phyloP scores from a whole-genome alignment of 2,113 vertebrate genomes.

The Labeo rohita region DNA sequence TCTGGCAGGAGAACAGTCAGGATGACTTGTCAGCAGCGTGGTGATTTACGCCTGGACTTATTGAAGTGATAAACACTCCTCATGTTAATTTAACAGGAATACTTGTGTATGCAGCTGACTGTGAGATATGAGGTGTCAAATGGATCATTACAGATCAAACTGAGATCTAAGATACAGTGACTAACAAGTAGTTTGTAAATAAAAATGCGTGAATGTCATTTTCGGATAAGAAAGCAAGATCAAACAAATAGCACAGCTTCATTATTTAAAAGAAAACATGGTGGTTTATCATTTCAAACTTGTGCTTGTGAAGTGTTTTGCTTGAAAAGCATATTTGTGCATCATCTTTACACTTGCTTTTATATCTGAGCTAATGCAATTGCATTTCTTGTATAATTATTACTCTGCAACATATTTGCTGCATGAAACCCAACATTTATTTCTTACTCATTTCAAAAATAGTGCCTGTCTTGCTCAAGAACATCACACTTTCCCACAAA shows the following conservation, averaged over 20 bases:
- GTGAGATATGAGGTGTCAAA: not conserved
- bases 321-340: not conserved
- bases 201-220: not conserved
- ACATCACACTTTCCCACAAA: not conserved
- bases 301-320: not conserved
- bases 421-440: no score
- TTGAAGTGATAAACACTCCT: constrained; percentile 35
- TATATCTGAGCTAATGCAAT: not conserved
- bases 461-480: not conserved
- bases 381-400: not conserved
- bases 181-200: not conserved
- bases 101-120: not conserved
- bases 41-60: constrained; percentile 36
- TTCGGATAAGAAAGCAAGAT: not conserved
- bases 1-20: constrained; percentile 15
- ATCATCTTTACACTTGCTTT: not conserved
- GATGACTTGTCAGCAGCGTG: not conserved
- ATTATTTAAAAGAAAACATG: not conserved
- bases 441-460: not conserved
- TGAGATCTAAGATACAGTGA: not conserved
- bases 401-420: not conserved
- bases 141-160: not conserved
- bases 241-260: not conserved
- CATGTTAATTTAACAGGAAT: constrained; percentile 31
- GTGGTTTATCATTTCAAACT: not conserved